These are phyloP conservation scores for Anabas testudineus DNA, from an alignment of 2,797 vertebrate genomes.

Conservation along the genomic window DNA sequence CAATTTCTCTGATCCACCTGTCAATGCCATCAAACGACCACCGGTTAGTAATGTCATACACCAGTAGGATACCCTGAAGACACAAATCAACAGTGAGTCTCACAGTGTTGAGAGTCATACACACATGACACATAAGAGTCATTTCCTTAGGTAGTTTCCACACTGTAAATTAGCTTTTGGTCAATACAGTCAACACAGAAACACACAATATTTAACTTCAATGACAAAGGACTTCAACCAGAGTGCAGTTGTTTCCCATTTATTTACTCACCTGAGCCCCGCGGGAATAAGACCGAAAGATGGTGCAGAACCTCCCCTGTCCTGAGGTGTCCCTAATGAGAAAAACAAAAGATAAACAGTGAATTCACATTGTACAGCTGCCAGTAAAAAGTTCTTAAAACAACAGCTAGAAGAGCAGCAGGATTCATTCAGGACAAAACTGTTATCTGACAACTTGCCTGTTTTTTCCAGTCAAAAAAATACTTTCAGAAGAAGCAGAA, in stretches of 20 bases:
- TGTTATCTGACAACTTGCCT: background rate
- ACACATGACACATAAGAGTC: no score
- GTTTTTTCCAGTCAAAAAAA: background rate
- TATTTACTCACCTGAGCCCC: constrained; percentile 92
- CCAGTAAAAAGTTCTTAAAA: background rate
- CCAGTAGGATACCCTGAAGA: constrained; percentile 94
- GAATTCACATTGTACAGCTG: background rate
- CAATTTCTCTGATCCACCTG: constrained; percentile 98
- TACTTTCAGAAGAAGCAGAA: background rate
- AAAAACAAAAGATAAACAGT: background rate
- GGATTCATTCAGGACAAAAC: constrained; percentile 4
- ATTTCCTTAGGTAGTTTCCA: background rate
- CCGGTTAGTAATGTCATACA: constrained; percentile 98
- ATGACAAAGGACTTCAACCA: background rate
- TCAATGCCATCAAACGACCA: constrained; percentile 99
- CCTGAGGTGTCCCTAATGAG: constrained; percentile 94
- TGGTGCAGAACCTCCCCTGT: constrained; percentile 98
- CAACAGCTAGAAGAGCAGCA: background rate
- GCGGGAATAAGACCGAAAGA: constrained; percentile 97
- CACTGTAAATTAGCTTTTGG: background rate
- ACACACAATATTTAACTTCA: background rate
- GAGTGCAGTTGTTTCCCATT: no score
- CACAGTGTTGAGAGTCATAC: no score
- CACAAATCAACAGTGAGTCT: background rate
- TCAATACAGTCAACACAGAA: background rate